Base-by-base conservation (phyloP, 1,140 invertebrate genomes). In the Lasioglossum albipes region DNA sequence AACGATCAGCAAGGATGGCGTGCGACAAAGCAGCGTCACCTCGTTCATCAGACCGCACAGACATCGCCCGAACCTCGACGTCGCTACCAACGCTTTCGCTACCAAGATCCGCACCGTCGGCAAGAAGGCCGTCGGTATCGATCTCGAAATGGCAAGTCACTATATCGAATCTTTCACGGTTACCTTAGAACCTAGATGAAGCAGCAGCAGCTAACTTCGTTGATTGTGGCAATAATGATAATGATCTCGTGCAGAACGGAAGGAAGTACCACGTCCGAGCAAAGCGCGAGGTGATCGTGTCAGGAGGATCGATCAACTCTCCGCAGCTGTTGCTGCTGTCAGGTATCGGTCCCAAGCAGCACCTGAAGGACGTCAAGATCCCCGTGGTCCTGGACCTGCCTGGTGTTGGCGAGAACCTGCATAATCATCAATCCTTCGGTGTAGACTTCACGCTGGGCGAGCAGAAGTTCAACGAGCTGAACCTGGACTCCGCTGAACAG, bases 61-160 rank as follows among this genome's bases (percentile, higher is more conserved):
- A 36, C 84, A 95, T 79, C 91, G 95, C 27, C 89, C 91, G 5
- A 98, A 98, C 91, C 93, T 98, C 1, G 94, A 96, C 82, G 93
- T 97, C 0, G 88, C 94, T 78, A 83, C 96, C 0, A 96, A 96
- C 73, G 95, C 96, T 0, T 94, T 95, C 0, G 96, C 94, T 0
- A 95, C 95, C 0, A 95, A 94, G 83, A 86, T 95, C 18, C 61
- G 49, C 0, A 22, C 4, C 0, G 0, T 5, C 3, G 52, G 57
- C 0, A 88, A 88, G 27, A 75, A 41, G 65, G 90, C 83, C 0
- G 81, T 82, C 16, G 91, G 87, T 10, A 84, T 92, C 7, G 65
- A 90, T 65, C 85, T 88, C 54, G 7, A 88, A 13, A 42, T 57
- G 66, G 91, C 90, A 72, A 80, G 31, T 7, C 2, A 27, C 31